phyloP scores from a whole-genome alignment of 1,140 invertebrate genomes.

The Kradibia gibbosae region DNA sequence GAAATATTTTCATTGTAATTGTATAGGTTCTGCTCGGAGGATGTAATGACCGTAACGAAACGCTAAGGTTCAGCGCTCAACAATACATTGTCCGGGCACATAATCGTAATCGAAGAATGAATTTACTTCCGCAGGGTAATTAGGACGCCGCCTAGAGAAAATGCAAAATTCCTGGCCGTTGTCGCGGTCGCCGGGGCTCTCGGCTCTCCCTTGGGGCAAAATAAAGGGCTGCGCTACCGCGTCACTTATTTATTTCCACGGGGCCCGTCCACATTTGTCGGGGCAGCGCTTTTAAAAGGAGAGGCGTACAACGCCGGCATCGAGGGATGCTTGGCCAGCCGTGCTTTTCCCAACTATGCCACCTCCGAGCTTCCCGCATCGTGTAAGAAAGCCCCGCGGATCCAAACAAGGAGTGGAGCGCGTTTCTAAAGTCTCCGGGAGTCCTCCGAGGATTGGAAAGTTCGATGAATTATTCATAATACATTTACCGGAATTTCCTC shows the following conservation, averaged over 20 bases:
- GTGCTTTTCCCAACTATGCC: slow-evolving; percentile 14
- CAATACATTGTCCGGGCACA: neutral
- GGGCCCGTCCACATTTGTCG: neutral
- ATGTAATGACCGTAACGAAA: neutral
- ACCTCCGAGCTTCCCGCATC: neutral
- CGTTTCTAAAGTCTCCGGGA: neutral
- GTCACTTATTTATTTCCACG: slow-evolving; percentile 34
- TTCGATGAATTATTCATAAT: slow-evolving; percentile 31
- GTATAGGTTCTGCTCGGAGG: neutral
- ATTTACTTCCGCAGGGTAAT: neutral
- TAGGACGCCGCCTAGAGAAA: neutral
- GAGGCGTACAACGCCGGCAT: too few relatives aligned
- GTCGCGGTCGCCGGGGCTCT: neutral
- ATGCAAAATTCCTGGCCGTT: neutral
- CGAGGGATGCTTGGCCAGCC: neutral
- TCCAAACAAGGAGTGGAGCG: slow-evolving; percentile 25
- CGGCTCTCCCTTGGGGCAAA: slow-evolving; percentile 1
- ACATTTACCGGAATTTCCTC: slow-evolving; percentile 1
- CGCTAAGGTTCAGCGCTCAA: neutral
- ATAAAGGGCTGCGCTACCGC: neutral
- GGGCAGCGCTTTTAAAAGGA: neutral
- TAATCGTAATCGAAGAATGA: slow-evolving; percentile 10
- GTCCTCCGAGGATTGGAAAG: slow-evolving; percentile 18
- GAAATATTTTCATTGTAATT: neutral
- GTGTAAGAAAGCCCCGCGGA: neutral